Conservation (phyloP, 2,888 invertebrate species). For the Nudaria mundana region DNA sequence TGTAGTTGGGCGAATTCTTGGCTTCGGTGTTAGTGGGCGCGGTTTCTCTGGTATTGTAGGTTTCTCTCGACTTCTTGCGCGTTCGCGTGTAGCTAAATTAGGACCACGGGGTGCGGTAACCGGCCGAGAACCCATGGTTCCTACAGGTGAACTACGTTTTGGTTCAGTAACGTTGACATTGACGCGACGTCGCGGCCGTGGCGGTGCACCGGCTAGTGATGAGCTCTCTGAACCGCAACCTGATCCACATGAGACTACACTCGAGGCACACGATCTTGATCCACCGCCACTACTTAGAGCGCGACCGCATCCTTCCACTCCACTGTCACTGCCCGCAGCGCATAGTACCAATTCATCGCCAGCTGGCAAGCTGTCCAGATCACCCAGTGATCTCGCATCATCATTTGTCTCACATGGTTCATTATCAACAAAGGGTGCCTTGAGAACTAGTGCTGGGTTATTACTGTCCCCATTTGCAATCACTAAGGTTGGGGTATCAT, state of each 20-base stretch:
- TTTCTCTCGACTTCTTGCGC: constrained; percentile 83
- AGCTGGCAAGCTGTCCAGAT: constrained; percentile 68
- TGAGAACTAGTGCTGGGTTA: constrained; percentile 33
- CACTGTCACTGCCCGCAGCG: constrained; percentile 90
- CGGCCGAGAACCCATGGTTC: constrained; percentile 76
- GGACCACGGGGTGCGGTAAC: constrained; percentile 74
- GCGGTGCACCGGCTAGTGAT: constrained; percentile 81
- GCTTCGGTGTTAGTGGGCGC: constrained; percentile 71
- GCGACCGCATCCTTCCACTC: constrained; percentile 87
- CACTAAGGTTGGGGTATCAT: constrained; percentile 28
- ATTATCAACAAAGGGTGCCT: constrained; percentile 51
- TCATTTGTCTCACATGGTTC: constrained; percentile 63
- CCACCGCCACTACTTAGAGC: constrained; percentile 86
- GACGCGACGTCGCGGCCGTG: constrained; percentile 77
- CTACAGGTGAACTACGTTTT: constrained; percentile 73
- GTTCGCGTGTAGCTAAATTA: constrained; percentile 77
- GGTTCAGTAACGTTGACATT: constrained; percentile 81
- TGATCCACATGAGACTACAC: constrained; percentile 88
- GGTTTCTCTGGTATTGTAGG: constrained; percentile 74
- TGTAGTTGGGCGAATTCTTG: constrained; percentile 71
- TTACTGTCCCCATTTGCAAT: constrained; percentile 39
- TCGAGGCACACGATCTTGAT: constrained; percentile 88
- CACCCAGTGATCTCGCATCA: constrained; percentile 66
- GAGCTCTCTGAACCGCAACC: constrained; percentile 92
- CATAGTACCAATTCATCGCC: constrained; percentile 65